Base-by-base conservation (phyloP, 1,140 invertebrate species). In the Pseudomyrmex dendroicus region DNA sequence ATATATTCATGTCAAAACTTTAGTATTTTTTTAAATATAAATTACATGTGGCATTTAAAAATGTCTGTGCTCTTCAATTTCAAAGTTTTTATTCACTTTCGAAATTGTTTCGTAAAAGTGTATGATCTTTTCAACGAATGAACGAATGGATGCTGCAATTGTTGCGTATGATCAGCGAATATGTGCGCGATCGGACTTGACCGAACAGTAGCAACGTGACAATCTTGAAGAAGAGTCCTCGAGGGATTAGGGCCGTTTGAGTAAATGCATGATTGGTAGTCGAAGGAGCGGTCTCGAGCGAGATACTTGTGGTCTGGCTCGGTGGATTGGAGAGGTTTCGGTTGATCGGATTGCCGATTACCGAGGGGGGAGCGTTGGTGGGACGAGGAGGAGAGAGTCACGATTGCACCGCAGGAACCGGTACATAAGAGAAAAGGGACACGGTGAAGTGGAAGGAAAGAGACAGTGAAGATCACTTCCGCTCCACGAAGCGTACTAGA, bases 191-290 rank as follows among this genome's bases (percentile, higher is more conserved):
- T 74, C 70, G 3, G 70, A 74, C 46, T 56, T 74, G 35, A 35
- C 52, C 50, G 78, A 82, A 74, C 56, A 64, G 61, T 50, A 76
- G 76, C 73, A 73, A 77, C 82, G 74, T 70, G 84, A 73, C 68
- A 63, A 84, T 87, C 48, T 57, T 68, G 86, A 89, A 77, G 91
- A 92, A 92, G 90, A 92, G 91, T 92, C 88, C 92, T 93, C 89
- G 84, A 92, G 86, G 86, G 90, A 93, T 93, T 91, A 92, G 90
- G 86, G 48, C 64, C 86, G 82, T 89, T 89, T 87, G 87, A 88
- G 86, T 93, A 90, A 91, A 92, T 89, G 90, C 89, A 92, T 92
- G 91, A 93, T 92, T 92, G 92, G 89, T 90, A 91, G 90, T 90
- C 87, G 87, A 89, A 88, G 86, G 73, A 85, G 73, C 74, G 80